Base-by-base conservation (phyloP, 1,140 invertebrate genomes). In the Drosophila setifemur region DNA sequence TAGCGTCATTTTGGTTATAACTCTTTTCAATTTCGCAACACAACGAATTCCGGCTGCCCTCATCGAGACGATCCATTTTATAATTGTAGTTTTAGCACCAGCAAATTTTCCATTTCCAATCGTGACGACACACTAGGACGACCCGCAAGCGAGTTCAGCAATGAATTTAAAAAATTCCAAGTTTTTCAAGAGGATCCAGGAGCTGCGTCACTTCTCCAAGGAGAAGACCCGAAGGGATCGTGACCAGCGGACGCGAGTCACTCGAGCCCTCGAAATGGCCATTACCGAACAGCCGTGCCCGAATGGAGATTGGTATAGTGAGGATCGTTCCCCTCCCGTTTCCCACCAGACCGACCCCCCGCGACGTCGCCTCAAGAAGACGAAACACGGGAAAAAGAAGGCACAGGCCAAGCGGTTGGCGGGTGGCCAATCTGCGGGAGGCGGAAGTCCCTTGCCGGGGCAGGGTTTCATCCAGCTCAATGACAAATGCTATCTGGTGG, bases 151-250 rank as follows among this genome's bases (percentile, higher is more conserved):
- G 12, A 37, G 3, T 2, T 37, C 8, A 68, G 39, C 66, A 70
- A 89, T 89, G 88, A 89, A 89, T 88, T 74, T 89, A 18, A 89
- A 89, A 89, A 89, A 89, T 76, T 89, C 88, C 21, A 89, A 89
- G 82, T 89, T 89, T 75, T 89, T 75, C 42, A 89, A 79, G 61
- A 61, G 88, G 29, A 89, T 89, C 7, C 88, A 89, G 70, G 71
- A 88, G 57, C 67, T 89, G 28, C 88, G 83, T 3, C 52, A 70
- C 5, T 78, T 89, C 23, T 89, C 88, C 4, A 89, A 79, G 29
- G 79, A 89, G 21, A 89, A 88, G 40, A 21, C 89, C 2, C 76
- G 73, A 2, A 81, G 69, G 37, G 71, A 86, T 18, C 70, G 70
- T 8, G 76, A 86, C 33, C 69, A 76, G 8, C 43, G 54, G 4